Evolutionary conservation across 2,113 vertebrate genomes (phyloP).

Genomic region (Clupea harengus): DNA sequence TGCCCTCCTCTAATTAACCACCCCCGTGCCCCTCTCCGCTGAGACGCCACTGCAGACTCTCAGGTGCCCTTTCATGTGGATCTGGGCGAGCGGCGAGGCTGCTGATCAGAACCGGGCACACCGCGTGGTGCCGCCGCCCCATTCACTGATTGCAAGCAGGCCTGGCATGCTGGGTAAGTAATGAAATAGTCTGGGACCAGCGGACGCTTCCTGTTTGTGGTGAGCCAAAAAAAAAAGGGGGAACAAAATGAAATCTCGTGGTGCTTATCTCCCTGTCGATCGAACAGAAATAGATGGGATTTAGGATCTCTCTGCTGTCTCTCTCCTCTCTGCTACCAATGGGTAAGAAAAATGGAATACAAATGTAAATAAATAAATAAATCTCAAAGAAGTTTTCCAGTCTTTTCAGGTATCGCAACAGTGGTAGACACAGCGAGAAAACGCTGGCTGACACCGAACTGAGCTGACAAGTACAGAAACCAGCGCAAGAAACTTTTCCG

Average conservation of each 20-base stretch:
- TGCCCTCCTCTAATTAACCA: background rate
- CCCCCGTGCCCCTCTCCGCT: background rate
- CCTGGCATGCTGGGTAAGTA: slow-evolving; percentile 30
- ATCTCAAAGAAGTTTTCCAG: background rate
- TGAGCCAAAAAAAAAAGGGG: background rate
- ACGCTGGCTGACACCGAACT: slow-evolving; percentile 17
- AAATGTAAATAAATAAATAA: background rate
- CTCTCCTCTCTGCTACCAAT: background rate
- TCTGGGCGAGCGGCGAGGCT: background rate
- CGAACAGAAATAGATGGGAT: background rate
- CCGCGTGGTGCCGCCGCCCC: background rate
- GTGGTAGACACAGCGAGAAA: background rate
- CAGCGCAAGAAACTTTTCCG: slow-evolving; percentile 34
- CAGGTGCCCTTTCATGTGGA: slow-evolving; percentile 2
- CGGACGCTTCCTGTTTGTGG: background rate
- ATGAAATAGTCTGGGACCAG: slow-evolving; percentile 34
- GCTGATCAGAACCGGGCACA: background rate
- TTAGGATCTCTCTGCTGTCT: background rate
- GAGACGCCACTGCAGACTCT: background rate
- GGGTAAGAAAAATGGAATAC: background rate
- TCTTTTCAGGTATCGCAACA: background rate
- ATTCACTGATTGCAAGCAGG: slow-evolving; percentile 39
- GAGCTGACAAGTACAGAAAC: slow-evolving; percentile 40
- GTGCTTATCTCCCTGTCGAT: background rate
- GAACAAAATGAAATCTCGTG: slow-evolving; percentile 33